Evolutionary conservation across 2,888 invertebrate genomes (phyloP).

Genomic region (Watsonalla binaria): DNA sequence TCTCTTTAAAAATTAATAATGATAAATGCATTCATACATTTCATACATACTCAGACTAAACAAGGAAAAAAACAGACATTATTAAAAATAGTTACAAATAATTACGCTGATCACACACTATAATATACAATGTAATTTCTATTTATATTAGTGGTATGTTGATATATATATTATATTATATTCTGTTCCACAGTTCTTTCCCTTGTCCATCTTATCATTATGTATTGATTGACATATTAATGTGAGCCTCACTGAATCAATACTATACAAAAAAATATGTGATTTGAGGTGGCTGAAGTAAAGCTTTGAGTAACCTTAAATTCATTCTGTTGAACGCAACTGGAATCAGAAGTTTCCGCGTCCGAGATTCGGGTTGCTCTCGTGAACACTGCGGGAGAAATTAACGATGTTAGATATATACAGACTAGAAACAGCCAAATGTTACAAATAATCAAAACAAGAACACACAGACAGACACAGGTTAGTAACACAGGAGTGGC

Average conservation of each 20-base stretch:
- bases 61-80: constrained; percentile 16
- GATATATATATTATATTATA: not conserved
- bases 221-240: constrained; percentile 18
- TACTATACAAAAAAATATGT: constrained; percentile 35
- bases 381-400: constrained; percentile 77
- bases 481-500: constrained; percentile 39
- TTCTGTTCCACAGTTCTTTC: not conserved
- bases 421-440: constrained; percentile 13
- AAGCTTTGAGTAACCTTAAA: constrained; percentile 24
- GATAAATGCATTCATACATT: constrained; percentile 59
- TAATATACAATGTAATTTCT: not conserved
- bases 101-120: no score
- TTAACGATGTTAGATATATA: constrained; percentile 7
- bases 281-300: constrained; percentile 35
- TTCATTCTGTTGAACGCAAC: constrained; percentile 11
- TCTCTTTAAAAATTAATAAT: constrained; percentile 42
- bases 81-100: not conserved
- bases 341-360: constrained; percentile 74
- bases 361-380: constrained; percentile 78
- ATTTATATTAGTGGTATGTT: not conserved
- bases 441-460: constrained; percentile 21
- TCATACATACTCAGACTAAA: constrained; percentile 26
- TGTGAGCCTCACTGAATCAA: constrained; percentile 30
- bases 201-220: not conserved
- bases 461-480: constrained; percentile 23